These are phyloP conservation scores for Oryzias melastigma DNA, from an alignment of 2,113 vertebrate species.

Conservation along the genomic window DNA sequence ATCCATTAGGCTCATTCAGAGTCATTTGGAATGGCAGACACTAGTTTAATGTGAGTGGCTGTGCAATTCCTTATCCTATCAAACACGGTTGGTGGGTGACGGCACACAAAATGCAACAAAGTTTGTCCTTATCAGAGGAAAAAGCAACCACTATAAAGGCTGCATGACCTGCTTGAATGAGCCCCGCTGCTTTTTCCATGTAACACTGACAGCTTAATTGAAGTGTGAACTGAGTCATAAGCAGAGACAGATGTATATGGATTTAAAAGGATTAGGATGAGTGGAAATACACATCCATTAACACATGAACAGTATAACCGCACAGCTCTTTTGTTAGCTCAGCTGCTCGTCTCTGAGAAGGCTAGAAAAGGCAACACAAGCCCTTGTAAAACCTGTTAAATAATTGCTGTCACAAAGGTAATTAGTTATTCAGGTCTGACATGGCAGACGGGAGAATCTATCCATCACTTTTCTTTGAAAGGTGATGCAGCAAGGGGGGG, in stretches of 20 bases:
- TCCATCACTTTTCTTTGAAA: conserved; percentile 33
- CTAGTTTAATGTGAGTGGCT: conserved; percentile 46
- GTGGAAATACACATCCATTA: conserved; percentile 7
- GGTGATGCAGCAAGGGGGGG: conserved; percentile 14
- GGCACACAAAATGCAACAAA: conserved; percentile 48
- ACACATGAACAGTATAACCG: conserved; percentile 37
- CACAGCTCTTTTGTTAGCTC: conserved; percentile 60
- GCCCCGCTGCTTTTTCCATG: conserved; percentile 4
- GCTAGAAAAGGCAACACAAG: conserved; percentile 46
- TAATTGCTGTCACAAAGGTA: conserved; percentile 73
- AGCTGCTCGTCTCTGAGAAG: conserved; percentile 63
- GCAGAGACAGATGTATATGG: conserved; percentile 9
- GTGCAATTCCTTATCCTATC: conserved; percentile 45
- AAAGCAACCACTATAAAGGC: conserved; percentile 41
- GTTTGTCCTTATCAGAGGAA: conserved; percentile 53
- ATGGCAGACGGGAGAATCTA: conserved; percentile 31
- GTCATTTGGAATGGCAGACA: conserved; percentile 49
- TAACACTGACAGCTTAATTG: conserved; percentile 20
- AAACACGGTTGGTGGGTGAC: conserved; percentile 43
- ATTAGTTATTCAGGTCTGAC: conserved; percentile 65
- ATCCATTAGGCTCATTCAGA: conserved; percentile 54
- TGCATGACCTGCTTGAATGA: conserved; percentile 19
- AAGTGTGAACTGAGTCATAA: conserved; percentile 13
- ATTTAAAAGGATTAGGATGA: conserved; percentile 16
- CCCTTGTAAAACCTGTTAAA: conserved; percentile 48